Percentiles rank a stretch among this genome's conserved stretches.
Conservation (phyloP, 2,888 invertebrate genomes). For the Cerastis leucographa region DNA sequence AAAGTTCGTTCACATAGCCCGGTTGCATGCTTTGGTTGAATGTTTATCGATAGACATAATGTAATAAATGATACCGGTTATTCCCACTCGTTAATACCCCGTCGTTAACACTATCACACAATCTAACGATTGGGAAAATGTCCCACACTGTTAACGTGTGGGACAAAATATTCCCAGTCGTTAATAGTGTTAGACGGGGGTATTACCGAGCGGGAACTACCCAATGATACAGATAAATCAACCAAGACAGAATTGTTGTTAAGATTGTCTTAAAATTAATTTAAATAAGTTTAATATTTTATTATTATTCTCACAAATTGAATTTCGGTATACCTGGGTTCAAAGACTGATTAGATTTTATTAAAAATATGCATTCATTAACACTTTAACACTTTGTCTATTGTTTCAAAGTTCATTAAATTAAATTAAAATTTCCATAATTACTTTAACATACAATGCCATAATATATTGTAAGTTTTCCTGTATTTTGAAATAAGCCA, state of each 20-base stretch:
- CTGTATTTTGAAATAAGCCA: slow-evolving; percentile 10
- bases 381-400: background rate
- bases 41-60: background rate
- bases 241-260: background rate
- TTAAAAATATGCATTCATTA: background rate
- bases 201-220: too few relatives aligned
- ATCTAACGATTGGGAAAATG: too few relatives aligned
- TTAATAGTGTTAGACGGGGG: too few relatives aligned
- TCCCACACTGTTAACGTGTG: too few relatives aligned
- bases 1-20: slow-evolving; percentile 64
- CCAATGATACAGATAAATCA: background rate
- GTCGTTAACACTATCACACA: too few relatives aligned
- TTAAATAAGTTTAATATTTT: background rate
- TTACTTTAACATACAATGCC: slow-evolving; percentile 5
- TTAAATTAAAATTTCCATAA: background rate
- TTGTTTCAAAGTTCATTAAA: background rate
- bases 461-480: background rate
- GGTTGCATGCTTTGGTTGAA: slow-evolving; percentile 11
- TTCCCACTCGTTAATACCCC: too few relatives aligned
- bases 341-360: background rate
- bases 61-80: background rate
- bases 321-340: background rate
- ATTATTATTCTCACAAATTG: background rate
- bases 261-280: background rate
- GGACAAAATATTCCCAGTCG: too few relatives aligned